Conservation (phyloP, 2,797 vertebrate species). For the Smutsia temminckii region DNA sequence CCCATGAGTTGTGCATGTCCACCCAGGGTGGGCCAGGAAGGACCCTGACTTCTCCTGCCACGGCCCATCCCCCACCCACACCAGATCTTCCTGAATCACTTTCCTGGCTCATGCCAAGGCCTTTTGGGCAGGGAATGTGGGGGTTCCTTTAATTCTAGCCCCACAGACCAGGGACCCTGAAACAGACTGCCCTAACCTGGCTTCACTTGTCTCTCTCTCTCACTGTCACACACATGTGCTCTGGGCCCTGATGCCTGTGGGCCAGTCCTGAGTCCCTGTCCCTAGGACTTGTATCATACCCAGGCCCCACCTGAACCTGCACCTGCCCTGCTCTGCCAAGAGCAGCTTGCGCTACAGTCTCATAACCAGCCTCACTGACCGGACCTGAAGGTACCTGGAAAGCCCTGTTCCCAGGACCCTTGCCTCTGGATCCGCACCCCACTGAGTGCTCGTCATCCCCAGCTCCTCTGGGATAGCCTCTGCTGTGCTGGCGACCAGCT, state of each 20-base stretch:
- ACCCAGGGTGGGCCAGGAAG: background rate
- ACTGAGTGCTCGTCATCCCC: background rate
- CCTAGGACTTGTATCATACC: background rate
- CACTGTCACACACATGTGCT: background rate
- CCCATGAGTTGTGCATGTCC: background rate
- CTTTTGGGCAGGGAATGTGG: background rate
- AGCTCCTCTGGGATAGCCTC: background rate
- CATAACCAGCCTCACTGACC: background rate
- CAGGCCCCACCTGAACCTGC: background rate
- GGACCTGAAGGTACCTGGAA: background rate
- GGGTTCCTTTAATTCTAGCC: background rate
- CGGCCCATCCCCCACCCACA: background rate
- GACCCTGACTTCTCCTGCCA: background rate
- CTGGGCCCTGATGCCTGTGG: background rate
- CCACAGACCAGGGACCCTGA: background rate
- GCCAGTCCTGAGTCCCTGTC: background rate
- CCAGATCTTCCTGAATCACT: background rate
- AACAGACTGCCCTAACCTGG: background rate
- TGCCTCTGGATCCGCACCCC: background rate
- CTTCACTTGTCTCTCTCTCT: background rate
- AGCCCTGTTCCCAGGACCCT: background rate
- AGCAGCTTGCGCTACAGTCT: background rate
- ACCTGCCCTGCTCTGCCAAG: background rate
- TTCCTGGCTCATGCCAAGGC: background rate
- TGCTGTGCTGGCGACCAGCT: background rate